A percentile compares a stretch with the other conserved stretches of the same genome.
phyloP scores from a whole-genome alignment of 2,113 vertebrate species.

The Trogon melanurus region DNA sequence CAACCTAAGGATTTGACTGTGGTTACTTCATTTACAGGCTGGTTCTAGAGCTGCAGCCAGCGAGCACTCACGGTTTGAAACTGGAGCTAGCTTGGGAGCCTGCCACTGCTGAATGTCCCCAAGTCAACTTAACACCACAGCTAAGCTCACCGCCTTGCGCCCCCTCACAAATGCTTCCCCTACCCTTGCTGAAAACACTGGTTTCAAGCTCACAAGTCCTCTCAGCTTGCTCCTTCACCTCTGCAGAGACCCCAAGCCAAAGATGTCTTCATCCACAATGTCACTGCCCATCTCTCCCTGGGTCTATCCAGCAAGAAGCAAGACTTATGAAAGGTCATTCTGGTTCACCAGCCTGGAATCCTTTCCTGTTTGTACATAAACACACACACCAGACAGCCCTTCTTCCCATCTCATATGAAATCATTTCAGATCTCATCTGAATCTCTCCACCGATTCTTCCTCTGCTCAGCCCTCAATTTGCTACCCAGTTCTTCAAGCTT shows the following conservation, averaged over 20 bases:
- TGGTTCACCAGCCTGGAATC: background rate
- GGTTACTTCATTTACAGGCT: slow-evolving; percentile 37
- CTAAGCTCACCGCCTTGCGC: background rate
- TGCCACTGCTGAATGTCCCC: background rate
- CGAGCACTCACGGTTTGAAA: background rate
- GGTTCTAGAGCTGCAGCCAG: slow-evolving; percentile 34
- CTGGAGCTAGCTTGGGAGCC: background rate
- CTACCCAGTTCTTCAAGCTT: background rate
- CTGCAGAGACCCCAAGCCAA: background rate
- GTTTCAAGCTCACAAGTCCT: background rate
- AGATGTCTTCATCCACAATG: background rate
- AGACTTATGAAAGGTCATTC: background rate
- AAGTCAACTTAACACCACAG: background rate
- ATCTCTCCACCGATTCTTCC: background rate
- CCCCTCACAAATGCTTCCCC: background rate
- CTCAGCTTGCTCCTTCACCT: background rate
- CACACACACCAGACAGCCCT: background rate
- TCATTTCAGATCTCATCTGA: background rate
- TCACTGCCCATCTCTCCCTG: background rate
- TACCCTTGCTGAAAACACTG: background rate
- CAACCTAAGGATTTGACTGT: background rate
- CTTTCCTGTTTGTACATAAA: background rate
- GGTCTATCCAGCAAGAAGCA: background rate
- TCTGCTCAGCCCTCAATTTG: background rate
- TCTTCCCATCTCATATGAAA: background rate